These are phyloP conservation scores for Xyrauchen texanus DNA, from an alignment of 2,113 vertebrate species.

Conservation along the genomic window DNA sequence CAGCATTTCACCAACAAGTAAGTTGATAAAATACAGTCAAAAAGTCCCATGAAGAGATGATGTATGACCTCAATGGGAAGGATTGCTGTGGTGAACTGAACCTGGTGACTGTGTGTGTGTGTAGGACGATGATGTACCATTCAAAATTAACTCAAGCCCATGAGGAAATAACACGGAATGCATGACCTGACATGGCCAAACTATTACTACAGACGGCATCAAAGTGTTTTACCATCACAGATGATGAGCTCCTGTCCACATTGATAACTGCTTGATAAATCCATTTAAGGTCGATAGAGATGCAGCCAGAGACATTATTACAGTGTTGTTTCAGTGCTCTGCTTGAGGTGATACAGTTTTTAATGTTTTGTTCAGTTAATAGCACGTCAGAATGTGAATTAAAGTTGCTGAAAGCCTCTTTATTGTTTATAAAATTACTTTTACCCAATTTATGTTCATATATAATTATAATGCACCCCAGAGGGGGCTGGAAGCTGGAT, in stretches of 20 bases:
- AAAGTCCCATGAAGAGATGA: constrained; percentile 13
- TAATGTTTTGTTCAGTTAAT: too few relatives aligned
- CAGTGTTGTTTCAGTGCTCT: too few relatives aligned
- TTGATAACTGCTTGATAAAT: not conserved
- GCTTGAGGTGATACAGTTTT: too few relatives aligned
- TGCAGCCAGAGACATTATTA: not conserved
- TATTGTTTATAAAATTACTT: too few relatives aligned
- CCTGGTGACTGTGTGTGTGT: not conserved
- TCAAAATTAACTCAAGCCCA: not conserved
- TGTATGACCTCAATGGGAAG: constrained; percentile 15
- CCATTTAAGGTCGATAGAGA: not conserved
- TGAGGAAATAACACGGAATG: not conserved
- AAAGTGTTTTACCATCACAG: not conserved
- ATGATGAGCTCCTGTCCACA: not conserved
- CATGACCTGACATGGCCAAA: not conserved
- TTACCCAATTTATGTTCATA: too few relatives aligned
- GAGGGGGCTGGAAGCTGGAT: too few relatives aligned
- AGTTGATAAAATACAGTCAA: not conserved
- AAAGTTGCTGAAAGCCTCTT: too few relatives aligned
- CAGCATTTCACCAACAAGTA: not conserved
- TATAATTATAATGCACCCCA: too few relatives aligned
- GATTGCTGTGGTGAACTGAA: constrained; percentile 33
- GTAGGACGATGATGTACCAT: not conserved
- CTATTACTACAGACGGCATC: constrained; percentile 1
- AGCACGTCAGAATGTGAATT: too few relatives aligned